Evolutionary conservation across 2,797 vertebrate species (phyloP), one percentile per base, ranked within the genome.

Genomic region (Huso huso): DNA sequence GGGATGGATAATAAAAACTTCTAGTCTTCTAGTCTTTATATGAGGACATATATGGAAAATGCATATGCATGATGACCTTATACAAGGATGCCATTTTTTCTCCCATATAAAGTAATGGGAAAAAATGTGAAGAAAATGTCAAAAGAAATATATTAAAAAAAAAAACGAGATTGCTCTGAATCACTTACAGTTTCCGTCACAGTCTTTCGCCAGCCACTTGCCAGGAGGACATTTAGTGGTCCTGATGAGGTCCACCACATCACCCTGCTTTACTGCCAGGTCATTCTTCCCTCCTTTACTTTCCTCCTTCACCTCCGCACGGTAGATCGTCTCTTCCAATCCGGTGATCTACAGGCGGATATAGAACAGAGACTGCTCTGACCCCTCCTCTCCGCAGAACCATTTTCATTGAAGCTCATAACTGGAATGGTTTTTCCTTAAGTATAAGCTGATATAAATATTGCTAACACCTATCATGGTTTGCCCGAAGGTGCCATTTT

Each of bases 131-230:
- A 10, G 3, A 6, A 49, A 11, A 11, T 37, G 12, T 50, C 50
- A 37, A 49, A 6, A 63, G 8, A 49, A 13, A 55, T 2, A 18
- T 13, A 49, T n/a, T n/a, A n/a, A n/a, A n/a, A n/a, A n/a, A 51
- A 49, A 66, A 65, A 65, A 49, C 62, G 64, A 64, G 61, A 52
- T 11, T 60, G 63, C 57, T 51, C 51, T 49, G 7, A 8, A 7
- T 1, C 58, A 86, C 95, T 92, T 84, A 96, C 94, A 82, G 74
- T 78, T 85, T 76, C 85, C 86, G 61, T 67, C 76, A 67, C 72
- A 15, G 79, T 82, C 84, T 69, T 81, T 85, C 68, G 85, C 84
- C 75, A 91, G 83, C 83, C 88, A 86, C 64, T 76, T 82, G 49
- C 84, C 90, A 68, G 81, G 78, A 1, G 87, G 88, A 62, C 76